phyloP scores from a whole-genome alignment of 2,888 invertebrate genomes.

The Drosophila nr. fundita region DNA sequence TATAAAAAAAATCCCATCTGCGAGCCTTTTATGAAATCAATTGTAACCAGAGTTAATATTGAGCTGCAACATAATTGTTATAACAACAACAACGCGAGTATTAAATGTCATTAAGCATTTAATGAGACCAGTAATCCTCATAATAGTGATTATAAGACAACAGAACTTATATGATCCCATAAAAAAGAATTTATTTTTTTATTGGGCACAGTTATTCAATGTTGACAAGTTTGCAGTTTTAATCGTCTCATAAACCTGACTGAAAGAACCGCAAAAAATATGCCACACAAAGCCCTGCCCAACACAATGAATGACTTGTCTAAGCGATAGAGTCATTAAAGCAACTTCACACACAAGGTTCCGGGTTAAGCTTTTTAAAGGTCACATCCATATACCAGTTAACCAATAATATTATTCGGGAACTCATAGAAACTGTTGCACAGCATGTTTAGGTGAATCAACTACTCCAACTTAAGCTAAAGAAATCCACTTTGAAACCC shows the following conservation, averaged over 20 bases:
- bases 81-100: neutral
- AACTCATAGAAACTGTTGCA: neutral
- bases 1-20: neutral
- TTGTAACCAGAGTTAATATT: neutral
- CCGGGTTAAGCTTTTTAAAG: slow-evolving; percentile 12
- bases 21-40: slow-evolving; percentile 1
- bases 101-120: neutral
- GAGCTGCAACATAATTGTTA: neutral
- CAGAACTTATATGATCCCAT: neutral
- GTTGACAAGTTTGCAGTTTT: neutral
- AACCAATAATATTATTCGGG: neutral
- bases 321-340: slow-evolving; percentile 24
- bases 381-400: neutral
- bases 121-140: neutral
- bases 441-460: neutral
- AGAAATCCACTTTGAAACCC: neutral
- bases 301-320: neutral
- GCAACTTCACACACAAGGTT: neutral
- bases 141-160: slow-evolving; percentile 1
- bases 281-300: neutral
- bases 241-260: neutral
- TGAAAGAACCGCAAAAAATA: neutral
- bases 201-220: slow-evolving; percentile 5
- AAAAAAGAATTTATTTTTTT: neutral
- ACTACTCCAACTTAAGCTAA: neutral